Evolutionary conservation across 2,888 invertebrate genomes (phyloP).

Genomic region (Monoplex corrugatus): DNA sequence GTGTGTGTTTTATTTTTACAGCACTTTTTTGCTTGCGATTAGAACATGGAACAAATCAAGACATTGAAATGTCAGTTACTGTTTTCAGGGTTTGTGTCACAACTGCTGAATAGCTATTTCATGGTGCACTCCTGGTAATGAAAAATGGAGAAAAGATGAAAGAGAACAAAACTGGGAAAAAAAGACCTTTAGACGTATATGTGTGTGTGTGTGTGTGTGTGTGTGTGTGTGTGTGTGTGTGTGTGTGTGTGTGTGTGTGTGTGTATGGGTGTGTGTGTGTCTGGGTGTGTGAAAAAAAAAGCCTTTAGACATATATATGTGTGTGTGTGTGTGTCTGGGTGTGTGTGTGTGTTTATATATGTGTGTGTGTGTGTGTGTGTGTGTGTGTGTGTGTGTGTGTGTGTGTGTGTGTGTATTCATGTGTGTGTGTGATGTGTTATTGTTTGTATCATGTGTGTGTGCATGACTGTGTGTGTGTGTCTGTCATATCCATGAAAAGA

Average conservation of each 20-base stretch:
- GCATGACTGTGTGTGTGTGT: neutral
- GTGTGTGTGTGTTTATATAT: neutral
- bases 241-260: no score
- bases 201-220: neutral
- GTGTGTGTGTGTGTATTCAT: neutral
- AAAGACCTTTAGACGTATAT: neutral
- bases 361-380: neutral
- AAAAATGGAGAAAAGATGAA: no score
- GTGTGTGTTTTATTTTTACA: no score
- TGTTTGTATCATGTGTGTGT: no score
- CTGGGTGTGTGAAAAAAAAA: neutral
- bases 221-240: no score
- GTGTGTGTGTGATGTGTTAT: slow-evolving; percentile 27
- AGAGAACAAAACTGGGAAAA: no score
- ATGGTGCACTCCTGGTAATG: no score
- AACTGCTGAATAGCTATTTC: no score
- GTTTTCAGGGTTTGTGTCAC: no score
- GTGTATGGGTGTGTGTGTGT: neutral
- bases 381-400: neutral
- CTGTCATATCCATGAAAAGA: neutral
- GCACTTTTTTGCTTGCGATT: no score
- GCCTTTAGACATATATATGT: neutral
- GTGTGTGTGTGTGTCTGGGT: neutral
- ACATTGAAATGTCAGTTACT: no score
- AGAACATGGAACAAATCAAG: no score